Base-by-base conservation (phyloP, 2,113 vertebrate species). In the Dascyllus trimaculatus region DNA sequence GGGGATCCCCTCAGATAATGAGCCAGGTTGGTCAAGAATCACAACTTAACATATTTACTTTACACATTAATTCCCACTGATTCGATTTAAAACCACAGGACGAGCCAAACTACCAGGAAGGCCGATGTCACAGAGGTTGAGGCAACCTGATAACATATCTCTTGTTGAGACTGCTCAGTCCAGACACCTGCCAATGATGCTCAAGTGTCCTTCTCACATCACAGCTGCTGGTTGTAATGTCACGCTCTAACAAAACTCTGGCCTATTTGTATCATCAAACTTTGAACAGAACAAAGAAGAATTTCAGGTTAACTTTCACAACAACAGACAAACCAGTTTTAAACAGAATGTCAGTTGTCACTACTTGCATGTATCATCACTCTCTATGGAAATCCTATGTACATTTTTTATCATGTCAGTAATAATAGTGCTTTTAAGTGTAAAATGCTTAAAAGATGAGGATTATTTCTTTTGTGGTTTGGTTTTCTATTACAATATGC, bases 201-300 rank as follows among this genome's bases (percentile, higher is more conserved):
- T 38, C 43, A 48, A 32, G 64, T 63, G 53, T 48, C 60, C 1
- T 10, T 29, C 54, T 45, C 19, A 63, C 32, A 49, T 81, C 65
- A 68, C 22, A 48, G 62, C 63, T 57, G 56, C 21, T 25, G 43
- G 14, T 4, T 61, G 71, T 68, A 51, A 45, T 11, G 24, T 72
- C 43, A 51, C 49, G 62, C 32, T 1, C 17, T 32, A 56, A 63
- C 26, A 64, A 25, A 54, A 25, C 58, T 43, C 21, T 17, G 11
- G 17, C 13, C 21, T 8, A 1, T 59, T 60, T 56, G 51, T 63
- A 53, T 75, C 66, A 76, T 76, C 35, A 70, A 71, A 32, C 2
- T 21, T 68, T 68, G 7, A 73, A 21, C 26, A 29, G 25, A 59
- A n/a, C 19, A 21, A 2, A 24, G 11, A 19, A 24, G 13, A 69